phyloP scores from a whole-genome alignment of 2,888 invertebrate species.

The Eupithecia tripunctaria region DNA sequence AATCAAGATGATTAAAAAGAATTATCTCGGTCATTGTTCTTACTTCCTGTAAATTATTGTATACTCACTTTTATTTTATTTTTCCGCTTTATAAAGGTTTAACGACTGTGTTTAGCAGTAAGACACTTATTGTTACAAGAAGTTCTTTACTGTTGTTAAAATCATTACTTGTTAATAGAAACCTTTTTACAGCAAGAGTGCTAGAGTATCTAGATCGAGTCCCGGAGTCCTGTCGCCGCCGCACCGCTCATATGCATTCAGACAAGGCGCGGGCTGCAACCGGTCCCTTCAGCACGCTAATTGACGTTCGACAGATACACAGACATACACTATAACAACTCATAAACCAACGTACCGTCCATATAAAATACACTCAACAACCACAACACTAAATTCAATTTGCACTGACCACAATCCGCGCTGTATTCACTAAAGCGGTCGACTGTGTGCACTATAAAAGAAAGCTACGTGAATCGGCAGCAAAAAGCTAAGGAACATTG shows the following conservation, averaged over 20 bases:
- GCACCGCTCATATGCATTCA: constrained; percentile 60
- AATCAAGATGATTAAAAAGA: background rate
- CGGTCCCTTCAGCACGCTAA: constrained; percentile 73
- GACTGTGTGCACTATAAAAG: constrained; percentile 61
- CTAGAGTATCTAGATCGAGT: constrained; percentile 55
- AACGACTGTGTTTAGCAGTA: background rate
- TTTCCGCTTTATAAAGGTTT: background rate
- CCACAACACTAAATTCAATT: constrained; percentile 62
- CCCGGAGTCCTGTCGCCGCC: constrained; percentile 53
- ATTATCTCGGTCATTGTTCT: background rate
- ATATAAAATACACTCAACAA: constrained; percentile 54
- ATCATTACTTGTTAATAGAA: constrained; percentile 49
- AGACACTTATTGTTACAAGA: background rate
- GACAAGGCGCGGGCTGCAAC: constrained; percentile 63
- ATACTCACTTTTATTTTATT: background rate
- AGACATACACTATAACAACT: constrained; percentile 52
- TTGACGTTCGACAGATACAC: constrained; percentile 71
- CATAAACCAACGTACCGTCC: constrained; percentile 52
- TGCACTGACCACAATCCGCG: constrained; percentile 50
- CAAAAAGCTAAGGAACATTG: constrained; percentile 71
- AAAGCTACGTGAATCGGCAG: constrained; percentile 60
- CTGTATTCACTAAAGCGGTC: constrained; percentile 69
- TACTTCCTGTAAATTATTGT: constrained; percentile 1
- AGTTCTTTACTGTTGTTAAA: constrained; percentile 19
- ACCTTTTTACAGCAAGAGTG: constrained; percentile 53